Evolutionary conservation across 2,888 invertebrate genomes (phyloP), one percentile per base, ranked within the genome.

Genomic region (Coenonympha glycerion): DNA sequence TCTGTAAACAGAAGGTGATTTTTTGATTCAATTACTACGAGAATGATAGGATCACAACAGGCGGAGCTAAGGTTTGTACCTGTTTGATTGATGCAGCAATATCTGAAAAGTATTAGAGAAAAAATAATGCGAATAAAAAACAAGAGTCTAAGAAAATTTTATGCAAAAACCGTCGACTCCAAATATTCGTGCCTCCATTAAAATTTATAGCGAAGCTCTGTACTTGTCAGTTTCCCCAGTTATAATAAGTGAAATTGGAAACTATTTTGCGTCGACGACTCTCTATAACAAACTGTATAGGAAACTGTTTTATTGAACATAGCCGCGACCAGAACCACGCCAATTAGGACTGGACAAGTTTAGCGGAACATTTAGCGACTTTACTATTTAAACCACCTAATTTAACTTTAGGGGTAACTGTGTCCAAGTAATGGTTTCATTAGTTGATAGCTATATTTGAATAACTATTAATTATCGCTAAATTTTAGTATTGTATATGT

Each of bases 201-300:
- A 33, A 19, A 28, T 24, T 28, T 52, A 28, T 24, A 53, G 53
- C 45, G 48, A 57, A 62, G 60, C 53, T 57, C 60, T 61, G 63
- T 55, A 62, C 56, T 60, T 65, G 67, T 63, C 68, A 66, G 60
- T 46, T 46, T 21, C 64, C 55, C 58, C 47, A 54, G 54, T 51
- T 59, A 59, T 62, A 66, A 59, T 61, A 57, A 58, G 47, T 54
- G 52, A 58, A 62, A 64, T 65, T 64, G 49, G 56, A 63, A 65
- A 65, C 67, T 61, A 58, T 60, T 59, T 53, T 41, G 39, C 36
- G 18, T 19, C 48, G 26, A 46, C 46, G 36, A 22, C 41, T 54
- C 33, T 48, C 45, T 41, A 28, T 19, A 48, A 45, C 34, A 33
- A 31, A 39, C 37, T 46, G 37, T 42, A n/a, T n/a, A n/a, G n/a